Base-by-base conservation (phyloP, 2,888 invertebrate species). In the Cosmopolites sordidus region DNA sequence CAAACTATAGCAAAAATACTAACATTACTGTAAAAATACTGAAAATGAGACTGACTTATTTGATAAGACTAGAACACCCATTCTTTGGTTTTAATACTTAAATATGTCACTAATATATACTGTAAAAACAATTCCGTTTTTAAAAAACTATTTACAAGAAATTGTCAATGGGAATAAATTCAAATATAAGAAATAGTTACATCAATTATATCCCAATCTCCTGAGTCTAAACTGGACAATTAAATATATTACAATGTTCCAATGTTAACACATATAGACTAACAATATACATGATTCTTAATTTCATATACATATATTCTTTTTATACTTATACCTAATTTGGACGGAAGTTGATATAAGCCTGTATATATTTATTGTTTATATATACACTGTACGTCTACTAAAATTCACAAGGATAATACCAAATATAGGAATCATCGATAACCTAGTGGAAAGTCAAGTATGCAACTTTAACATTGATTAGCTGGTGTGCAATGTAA, bases 341-440 rank as follows among this genome's bases (percentile, higher is more conserved):
- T 42, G 48, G 48, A 48, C 48, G 48, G 48, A 48, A 48, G 48
- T 48, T 48, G 48, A 48, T 48, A 48, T 38, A 42, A 41, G 48
- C 12, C 43, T 48, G 33, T 37, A 22, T 22, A 22, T 8, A 22
- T 22, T 5, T 22, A 3, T 22, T 22, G n/a, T n/a, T n/a, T n/a
- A n/a, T n/a, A n/a, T n/a, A n/a, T n/a, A n/a, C n/a, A n/a, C n/a
- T n/a, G n/a, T n/a, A n/a, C n/a, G n/a, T n/a, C n/a, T n/a, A n/a
- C n/a, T n/a, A n/a, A n/a, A n/a, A n/a, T n/a, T n/a, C n/a, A n/a
- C n/a, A n/a, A n/a, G n/a, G n/a, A n/a, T n/a, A n/a, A n/a, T n/a
- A n/a, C n/a, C n/a, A n/a, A n/a, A n/a, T n/a, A n/a, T n/a, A n/a
- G n/a, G n/a, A n/a, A n/a, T n/a, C n/a, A n/a, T n/a, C n/a, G n/a